Evolutionary conservation across 1,140 invertebrate genomes (phyloP).

Genomic region (Subanguina moxae): DNA sequence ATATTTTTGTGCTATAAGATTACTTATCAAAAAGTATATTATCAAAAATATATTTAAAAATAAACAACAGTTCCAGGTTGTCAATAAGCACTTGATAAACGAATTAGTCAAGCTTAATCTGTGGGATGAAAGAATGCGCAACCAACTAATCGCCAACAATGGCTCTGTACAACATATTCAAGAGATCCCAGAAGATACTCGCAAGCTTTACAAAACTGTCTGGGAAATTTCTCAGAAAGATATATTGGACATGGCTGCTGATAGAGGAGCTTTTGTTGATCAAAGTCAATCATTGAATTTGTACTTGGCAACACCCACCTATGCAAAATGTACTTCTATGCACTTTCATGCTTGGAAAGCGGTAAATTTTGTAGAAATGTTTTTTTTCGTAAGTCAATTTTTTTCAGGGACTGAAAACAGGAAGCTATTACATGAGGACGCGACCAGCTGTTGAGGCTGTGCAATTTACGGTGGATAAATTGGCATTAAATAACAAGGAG

Average conservation of each 20-base stretch:
- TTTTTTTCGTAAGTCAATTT: slow-evolving; percentile 66
- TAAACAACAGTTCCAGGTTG: slow-evolving; percentile 80
- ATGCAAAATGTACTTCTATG: slow-evolving; percentile 88
- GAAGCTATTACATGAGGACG: slow-evolving; percentile 96
- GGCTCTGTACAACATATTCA: slow-evolving; percentile 90
- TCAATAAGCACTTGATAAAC: slow-evolving; percentile 89
- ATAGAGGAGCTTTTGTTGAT: slow-evolving; percentile 94
- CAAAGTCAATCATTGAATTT: slow-evolving; percentile 96
- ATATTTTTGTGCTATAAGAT: too few relatives aligned
- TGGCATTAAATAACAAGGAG: slow-evolving; percentile 15
- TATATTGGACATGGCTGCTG: slow-evolving; percentile 93
- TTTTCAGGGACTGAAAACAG: slow-evolving; percentile 83
- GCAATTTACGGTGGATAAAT: slow-evolving; percentile 75
- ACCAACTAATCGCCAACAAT: slow-evolving; percentile 80
- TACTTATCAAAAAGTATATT: too few relatives aligned
- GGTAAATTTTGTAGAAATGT: too few relatives aligned
- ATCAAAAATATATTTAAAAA: too few relatives aligned
- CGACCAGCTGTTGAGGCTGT: slow-evolving; percentile 92
- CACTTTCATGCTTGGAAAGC: slow-evolving; percentile 97
- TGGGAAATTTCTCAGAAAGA: slow-evolving; percentile 96
- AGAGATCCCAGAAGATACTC: slow-evolving; percentile 80
- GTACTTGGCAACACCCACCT: slow-evolving; percentile 87
- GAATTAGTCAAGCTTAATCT: slow-evolving; percentile 84
- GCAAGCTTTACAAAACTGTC: slow-evolving; percentile 90
- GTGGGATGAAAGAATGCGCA: slow-evolving; percentile 96